A percentile compares a stretch with the other conserved stretches of the same genome.
These are phyloP conservation scores for Agrenia bidenticulata DNA, from an alignment of 2,888 invertebrate species.

Conservation along the genomic window DNA sequence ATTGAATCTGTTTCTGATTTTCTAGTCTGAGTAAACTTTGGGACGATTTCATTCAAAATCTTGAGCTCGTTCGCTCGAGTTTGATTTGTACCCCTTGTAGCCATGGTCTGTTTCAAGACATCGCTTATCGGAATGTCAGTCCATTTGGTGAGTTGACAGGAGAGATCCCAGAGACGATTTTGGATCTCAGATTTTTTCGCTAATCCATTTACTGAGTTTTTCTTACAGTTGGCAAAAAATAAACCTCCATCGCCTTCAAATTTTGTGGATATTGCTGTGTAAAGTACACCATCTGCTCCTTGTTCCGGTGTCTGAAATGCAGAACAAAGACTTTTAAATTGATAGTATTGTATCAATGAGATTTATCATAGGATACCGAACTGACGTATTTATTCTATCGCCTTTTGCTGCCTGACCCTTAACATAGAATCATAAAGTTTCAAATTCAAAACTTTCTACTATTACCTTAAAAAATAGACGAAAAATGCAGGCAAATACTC, in stretches of 20 bases:
- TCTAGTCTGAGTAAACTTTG: not conserved
- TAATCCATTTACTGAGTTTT: conserved; percentile 56
- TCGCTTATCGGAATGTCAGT: conserved; percentile 19
- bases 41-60: not conserved
- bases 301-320: conserved; percentile 68
- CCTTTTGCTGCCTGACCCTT: not conserved
- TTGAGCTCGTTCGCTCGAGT: not conserved
- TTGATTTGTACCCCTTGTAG: not conserved
- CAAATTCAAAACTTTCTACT: too few species aligned
- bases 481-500: conserved; percentile 65
- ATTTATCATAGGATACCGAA: not conserved
- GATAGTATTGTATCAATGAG: not conserved
- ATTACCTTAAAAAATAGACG: conserved; percentile 70
- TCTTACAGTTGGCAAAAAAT: conserved; percentile 74
- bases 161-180: conserved; percentile 68
- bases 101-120: not conserved
- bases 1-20: too few species aligned
- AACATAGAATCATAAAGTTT: too few species aligned
- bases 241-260: conserved; percentile 75
- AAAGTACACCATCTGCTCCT: conserved; percentile 76
- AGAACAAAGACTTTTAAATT: conserved; percentile 27
- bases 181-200: conserved; percentile 65
- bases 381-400: conserved; percentile 18
- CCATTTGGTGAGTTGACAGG: conserved; percentile 57
- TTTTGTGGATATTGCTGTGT: conserved; percentile 71